Conservation (phyloP, 2,113 vertebrate genomes). For the Rhabdornis inornatus region DNA sequence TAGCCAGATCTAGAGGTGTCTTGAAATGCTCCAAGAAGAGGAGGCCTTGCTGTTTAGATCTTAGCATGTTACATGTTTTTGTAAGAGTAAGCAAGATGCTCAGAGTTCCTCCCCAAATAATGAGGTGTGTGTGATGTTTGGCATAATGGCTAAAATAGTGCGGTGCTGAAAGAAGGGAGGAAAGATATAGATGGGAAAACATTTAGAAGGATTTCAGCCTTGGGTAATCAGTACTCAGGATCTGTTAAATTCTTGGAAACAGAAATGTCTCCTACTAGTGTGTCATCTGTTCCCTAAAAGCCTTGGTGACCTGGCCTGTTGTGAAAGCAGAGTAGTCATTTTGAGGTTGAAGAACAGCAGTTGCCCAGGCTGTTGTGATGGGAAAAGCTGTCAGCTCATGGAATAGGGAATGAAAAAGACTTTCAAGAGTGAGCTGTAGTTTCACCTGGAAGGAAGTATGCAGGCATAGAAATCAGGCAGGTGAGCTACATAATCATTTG, state of each 20-base stretch:
- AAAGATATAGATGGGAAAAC: neutral
- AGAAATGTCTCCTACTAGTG: neutral
- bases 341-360: neutral
- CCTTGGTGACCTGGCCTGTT: neutral
- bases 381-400: neutral
- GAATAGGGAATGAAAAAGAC: neutral
- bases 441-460: neutral
- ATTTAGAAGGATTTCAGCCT: neutral
- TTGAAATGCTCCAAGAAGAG: neutral
- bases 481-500: neutral
- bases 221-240: neutral
- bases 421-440: neutral
- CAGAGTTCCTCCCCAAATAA: neutral
- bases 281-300: neutral
- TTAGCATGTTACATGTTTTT: neutral
- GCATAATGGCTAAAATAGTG: neutral
- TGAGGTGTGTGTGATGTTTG: neutral
- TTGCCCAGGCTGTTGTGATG: neutral
- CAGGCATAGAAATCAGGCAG: neutral
- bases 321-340: neutral
- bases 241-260: neutral
- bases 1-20: neutral
- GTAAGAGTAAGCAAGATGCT: neutral
- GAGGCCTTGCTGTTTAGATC: neutral
- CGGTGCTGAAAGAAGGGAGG: neutral